phyloP scores from a whole-genome alignment of 2,113 vertebrate genomes.

The Tichodroma muraria region DNA sequence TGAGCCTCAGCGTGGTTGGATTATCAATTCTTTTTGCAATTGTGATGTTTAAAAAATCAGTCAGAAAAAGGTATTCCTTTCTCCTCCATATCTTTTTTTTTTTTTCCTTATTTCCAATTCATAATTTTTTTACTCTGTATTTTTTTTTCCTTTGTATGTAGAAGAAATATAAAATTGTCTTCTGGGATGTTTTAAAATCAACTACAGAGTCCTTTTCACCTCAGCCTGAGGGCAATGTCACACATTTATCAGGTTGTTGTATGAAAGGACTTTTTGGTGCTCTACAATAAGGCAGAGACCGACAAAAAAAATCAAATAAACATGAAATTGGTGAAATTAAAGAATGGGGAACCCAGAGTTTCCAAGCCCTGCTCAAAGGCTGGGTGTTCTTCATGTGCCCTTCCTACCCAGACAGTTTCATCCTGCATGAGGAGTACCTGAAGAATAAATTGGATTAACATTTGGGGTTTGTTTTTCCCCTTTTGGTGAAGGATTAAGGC shows the following conservation, averaged over 20 bases:
- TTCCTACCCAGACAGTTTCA: not conserved
- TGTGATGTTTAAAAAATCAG: constrained; percentile 58
- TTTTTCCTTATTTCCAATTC: not conserved
- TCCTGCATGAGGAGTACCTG: fast-evolving
- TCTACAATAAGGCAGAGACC: not conserved
- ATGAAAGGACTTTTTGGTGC: not conserved
- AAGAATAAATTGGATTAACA: not conserved
- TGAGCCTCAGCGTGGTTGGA: not conserved
- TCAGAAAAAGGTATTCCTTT: constrained; percentile 65
- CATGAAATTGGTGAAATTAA: not conserved
- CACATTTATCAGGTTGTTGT: not conserved
- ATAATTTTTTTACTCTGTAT: fast-evolving
- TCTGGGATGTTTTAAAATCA: not conserved
- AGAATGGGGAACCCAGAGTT: not conserved
- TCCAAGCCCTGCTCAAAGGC: not conserved
- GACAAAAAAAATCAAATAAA: not conserved
- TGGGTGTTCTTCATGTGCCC: not conserved
- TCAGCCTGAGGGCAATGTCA: not conserved
- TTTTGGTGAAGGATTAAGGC: constrained; percentile 48
- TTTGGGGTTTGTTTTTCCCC: not conserved
- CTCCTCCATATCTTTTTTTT: fast-evolving
- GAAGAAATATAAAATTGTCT: not conserved
- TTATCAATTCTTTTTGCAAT: not conserved
- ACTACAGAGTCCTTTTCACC: not conserved
- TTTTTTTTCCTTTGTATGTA: not conserved